Conservation (phyloP, 2,113 vertebrate species). For the Notechis scutatus region DNA sequence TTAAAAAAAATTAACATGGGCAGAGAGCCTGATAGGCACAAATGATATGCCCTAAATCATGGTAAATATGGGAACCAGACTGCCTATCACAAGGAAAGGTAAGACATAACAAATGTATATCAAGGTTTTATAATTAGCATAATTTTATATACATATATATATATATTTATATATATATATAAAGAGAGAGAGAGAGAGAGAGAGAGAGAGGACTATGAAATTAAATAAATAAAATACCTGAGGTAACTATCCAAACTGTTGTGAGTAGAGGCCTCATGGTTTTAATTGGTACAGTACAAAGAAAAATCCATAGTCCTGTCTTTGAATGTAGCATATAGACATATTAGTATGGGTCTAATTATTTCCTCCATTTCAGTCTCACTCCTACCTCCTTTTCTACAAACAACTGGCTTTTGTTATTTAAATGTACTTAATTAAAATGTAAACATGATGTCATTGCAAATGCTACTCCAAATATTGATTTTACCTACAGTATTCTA, state of each 20-base stretch:
- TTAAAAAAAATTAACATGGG: not conserved
- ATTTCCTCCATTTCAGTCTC: not conserved
- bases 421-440: not conserved
- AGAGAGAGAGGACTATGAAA: not conserved
- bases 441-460: not conserved
- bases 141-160: not conserved
- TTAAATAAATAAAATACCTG: not conserved
- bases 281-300: not conserved
- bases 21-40: not conserved
- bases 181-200: no score
- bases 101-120: not conserved
- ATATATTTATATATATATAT: not conserved
- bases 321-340: not conserved
- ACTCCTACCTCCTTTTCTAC: not conserved
- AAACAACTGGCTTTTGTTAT: not conserved
- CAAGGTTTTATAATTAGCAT: not conserved
- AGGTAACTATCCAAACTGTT: not conserved
- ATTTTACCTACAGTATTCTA: slow-evolving; percentile 6
- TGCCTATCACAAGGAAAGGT: not conserved
- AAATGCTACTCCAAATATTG: not conserved
- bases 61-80: not conserved
- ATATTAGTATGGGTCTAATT: not conserved
- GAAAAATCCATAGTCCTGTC: not conserved
- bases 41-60: not conserved
- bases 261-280: not conserved